Conservation (phyloP, 2,888 invertebrate genomes). For the Drosophila fungiperda region DNA sequence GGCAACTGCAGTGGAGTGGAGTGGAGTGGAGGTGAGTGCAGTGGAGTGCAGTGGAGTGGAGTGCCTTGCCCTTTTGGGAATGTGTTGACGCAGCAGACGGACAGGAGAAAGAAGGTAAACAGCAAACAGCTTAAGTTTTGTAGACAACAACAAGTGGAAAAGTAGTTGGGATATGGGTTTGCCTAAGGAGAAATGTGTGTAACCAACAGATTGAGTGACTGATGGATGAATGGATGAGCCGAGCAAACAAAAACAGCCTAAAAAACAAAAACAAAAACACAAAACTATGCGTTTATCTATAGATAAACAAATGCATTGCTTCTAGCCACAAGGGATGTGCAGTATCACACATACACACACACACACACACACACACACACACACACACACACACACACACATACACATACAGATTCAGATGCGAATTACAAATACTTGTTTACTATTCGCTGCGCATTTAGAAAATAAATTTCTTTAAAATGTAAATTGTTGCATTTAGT, state of each 20-base stretch:
- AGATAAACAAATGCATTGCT: slow-evolving; percentile 44
- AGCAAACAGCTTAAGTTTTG: slow-evolving; percentile 64
- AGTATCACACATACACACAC: slow-evolving; percentile 35
- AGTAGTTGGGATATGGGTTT: slow-evolving; percentile 56
- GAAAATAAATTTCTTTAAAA: background rate
- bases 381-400: slow-evolving; percentile 3
- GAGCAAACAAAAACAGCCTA: slow-evolving; percentile 46
- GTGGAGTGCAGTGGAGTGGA: slow-evolving; percentile 28
- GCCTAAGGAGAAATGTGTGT: slow-evolving; percentile 69
- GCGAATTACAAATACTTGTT: slow-evolving; percentile 25
- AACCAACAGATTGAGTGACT: slow-evolving; percentile 69
- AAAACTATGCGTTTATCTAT: slow-evolving; percentile 43
- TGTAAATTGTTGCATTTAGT: background rate
- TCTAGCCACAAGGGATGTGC: slow-evolving; percentile 36
- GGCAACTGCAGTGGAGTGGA: slow-evolving; percentile 9
- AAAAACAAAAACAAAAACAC: slow-evolving; percentile 19
- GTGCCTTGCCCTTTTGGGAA: slow-evolving; percentile 77
- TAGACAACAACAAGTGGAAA: slow-evolving; percentile 72
- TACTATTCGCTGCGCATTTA: slow-evolving; percentile 5
- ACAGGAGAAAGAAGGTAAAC: slow-evolving; percentile 62
- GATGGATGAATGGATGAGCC: slow-evolving; percentile 44
- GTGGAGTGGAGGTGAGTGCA: slow-evolving; percentile 1
- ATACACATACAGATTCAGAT: slow-evolving; percentile 15
- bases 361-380: slow-evolving; percentile 9
- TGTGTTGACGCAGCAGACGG: slow-evolving; percentile 58